Evolutionary conservation across 2,113 vertebrate genomes (phyloP).

Genomic region (Calcarius ornatus): DNA sequence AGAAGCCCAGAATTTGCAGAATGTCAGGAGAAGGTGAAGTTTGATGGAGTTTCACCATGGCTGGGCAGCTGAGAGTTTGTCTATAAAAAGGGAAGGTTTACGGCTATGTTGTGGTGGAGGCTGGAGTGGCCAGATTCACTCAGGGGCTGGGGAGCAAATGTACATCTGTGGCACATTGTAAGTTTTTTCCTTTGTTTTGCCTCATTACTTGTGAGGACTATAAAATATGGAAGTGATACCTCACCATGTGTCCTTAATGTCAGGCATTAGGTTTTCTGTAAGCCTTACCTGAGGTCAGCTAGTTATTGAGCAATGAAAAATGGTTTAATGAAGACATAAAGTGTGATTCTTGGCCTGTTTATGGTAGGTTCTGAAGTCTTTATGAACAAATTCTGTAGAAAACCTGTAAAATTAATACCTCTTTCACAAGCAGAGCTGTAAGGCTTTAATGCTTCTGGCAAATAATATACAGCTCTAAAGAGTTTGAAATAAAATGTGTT

Average conservation of each 20-base stretch:
- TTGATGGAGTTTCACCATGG: neutral
- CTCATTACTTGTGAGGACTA: neutral
- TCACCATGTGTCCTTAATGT: neutral
- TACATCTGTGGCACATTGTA: neutral
- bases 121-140: neutral
- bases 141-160: neutral
- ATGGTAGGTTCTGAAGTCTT: constrained; percentile 15
- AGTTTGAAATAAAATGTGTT: constrained; percentile 21
- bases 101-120: neutral
- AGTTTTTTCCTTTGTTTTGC: neutral
- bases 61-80: neutral
- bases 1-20: neutral
- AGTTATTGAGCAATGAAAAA: neutral
- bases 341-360: neutral
- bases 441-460: constrained; percentile 24
- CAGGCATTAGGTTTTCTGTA: neutral
- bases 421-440: constrained; percentile 22
- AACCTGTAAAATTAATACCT: constrained; percentile 49
- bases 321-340: constrained; percentile 30
- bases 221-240: neutral
- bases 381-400: constrained; percentile 19
- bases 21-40: neutral
- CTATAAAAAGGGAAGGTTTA: neutral
- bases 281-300: neutral
- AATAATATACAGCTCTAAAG: constrained; percentile 11